Conservation (phyloP, 2,113 vertebrate species). For the Gracilinanus agilis region DNA sequence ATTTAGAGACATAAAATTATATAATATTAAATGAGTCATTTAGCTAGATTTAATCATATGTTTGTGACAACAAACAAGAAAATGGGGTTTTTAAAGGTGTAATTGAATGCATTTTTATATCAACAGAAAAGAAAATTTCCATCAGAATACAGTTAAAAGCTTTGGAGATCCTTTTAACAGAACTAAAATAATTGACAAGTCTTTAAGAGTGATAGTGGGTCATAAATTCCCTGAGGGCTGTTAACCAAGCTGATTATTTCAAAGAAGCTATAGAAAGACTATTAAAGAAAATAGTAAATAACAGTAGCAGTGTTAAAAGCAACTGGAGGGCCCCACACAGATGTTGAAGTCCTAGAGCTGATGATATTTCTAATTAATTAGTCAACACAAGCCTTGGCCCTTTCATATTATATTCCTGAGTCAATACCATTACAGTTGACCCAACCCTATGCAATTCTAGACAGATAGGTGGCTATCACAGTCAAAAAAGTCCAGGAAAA, state of each 20-base stretch:
- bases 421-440: neutral
- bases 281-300: constrained; percentile 5
- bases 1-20: neutral
- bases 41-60: constrained; percentile 5
- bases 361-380: neutral
- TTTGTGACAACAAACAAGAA: neutral
- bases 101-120: neutral
- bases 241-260: neutral
- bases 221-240: neutral
- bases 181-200: constrained; percentile 17
- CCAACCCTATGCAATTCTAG: neutral
- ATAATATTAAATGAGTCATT: neutral
- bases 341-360: neutral
- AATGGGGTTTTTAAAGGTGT: neutral
- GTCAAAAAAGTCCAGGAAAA: neutral
- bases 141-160: neutral
- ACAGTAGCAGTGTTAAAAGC: neutral
- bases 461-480: neutral
- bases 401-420: neutral
- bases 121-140: neutral
- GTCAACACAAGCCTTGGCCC: neutral
- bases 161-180: constrained; percentile 17
- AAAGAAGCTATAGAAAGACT: neutral
- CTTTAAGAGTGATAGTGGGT: neutral
- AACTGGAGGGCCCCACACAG: neutral